These are phyloP conservation scores for Sula dactylatra DNA, from an alignment of 2,113 vertebrate genomes.

Conservation along the genomic window DNA sequence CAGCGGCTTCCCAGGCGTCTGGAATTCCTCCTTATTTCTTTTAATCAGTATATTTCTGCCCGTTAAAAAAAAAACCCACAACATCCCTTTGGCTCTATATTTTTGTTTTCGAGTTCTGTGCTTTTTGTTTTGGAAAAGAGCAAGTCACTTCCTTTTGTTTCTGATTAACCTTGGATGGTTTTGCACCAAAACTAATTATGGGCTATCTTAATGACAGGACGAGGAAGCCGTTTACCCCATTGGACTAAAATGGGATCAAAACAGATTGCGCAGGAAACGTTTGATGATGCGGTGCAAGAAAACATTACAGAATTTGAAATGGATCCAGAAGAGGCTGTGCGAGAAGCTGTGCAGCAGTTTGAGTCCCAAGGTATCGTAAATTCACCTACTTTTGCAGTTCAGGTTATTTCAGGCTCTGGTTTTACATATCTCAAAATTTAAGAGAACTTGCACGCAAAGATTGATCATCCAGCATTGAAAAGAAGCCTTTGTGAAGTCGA, in stretches of 20 bases:
- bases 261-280: constrained; percentile 90
- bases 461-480: rapidly evolving
- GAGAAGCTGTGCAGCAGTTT: constrained; percentile 89
- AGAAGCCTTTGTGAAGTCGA: not conserved
- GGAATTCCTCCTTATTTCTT: rapidly evolving
- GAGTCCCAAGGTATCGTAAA: constrained; percentile 85
- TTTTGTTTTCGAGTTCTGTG: rapidly evolving
- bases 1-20: not conserved
- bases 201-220: not conserved
- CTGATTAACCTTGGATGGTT: rapidly evolving
- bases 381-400: not conserved
- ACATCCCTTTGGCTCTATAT: rapidly evolving
- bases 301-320: constrained; percentile 92
- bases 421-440: rapidly evolving
- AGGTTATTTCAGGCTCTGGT: not conserved
- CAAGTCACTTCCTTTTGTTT: rapidly evolving
- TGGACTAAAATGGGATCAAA: constrained; percentile 77
- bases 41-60: rapidly evolving
- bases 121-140: not conserved
- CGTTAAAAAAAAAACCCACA: rapidly evolving
- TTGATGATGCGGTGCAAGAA: constrained; percentile 87
- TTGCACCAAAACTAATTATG: not conserved
- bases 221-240: rapidly evolving
- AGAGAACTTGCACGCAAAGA: not conserved
- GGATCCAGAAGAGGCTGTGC: constrained; percentile 85